Percentiles rank a stretch among this genome's conserved stretches.
These are phyloP conservation scores for Monopterus albus DNA, from an alignment of 2,113 vertebrate species.

Conservation along the genomic window DNA sequence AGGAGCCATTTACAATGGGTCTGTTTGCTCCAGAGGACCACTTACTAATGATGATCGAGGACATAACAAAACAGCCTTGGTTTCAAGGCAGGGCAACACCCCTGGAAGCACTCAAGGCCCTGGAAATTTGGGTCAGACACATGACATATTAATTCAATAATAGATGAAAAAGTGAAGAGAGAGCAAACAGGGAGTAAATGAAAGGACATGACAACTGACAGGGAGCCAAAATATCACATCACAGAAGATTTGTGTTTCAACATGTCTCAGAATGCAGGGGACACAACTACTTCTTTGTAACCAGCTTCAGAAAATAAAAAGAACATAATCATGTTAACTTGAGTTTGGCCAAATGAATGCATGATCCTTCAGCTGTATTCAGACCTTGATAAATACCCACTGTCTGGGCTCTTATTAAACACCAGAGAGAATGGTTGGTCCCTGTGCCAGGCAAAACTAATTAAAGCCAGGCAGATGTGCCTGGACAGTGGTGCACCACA, in stretches of 20 bases:
- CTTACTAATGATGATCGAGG: conserved; percentile 43
- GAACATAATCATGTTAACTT: conserved; percentile 59
- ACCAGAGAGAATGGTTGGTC: conserved; percentile 66
- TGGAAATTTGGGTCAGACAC: conserved; percentile 51
- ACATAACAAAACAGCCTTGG: conserved; percentile 38
- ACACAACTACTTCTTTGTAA: conserved; percentile 29
- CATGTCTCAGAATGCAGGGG: conserved; percentile 9
- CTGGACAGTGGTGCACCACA: conserved; percentile 63
- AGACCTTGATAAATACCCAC: conserved; percentile 74
- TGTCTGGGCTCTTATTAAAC: conserved; percentile 78
- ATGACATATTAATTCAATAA: conserved; percentile 56
- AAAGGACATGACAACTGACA: background rate
- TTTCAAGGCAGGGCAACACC: conserved; percentile 8
- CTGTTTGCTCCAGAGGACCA: conserved; percentile 22
- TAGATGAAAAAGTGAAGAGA: conserved; percentile 13
- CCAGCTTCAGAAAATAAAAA: conserved; percentile 53
- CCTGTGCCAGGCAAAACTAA: conserved; percentile 78
- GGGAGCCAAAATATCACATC: conserved; percentile 32
- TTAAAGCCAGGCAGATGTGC: conserved; percentile 81
- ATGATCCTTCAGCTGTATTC: conserved; percentile 58
- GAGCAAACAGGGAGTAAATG: background rate
- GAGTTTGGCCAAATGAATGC: conserved; percentile 67
- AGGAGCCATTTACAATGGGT: conserved; percentile 15
- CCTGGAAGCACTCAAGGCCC: conserved; percentile 25
- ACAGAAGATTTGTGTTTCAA: conserved; percentile 33